Percentiles rank a stretch among this genome's conserved stretches.
phyloP scores from a whole-genome alignment of 2,797 vertebrate genomes.

The Ataeniobius toweri region DNA sequence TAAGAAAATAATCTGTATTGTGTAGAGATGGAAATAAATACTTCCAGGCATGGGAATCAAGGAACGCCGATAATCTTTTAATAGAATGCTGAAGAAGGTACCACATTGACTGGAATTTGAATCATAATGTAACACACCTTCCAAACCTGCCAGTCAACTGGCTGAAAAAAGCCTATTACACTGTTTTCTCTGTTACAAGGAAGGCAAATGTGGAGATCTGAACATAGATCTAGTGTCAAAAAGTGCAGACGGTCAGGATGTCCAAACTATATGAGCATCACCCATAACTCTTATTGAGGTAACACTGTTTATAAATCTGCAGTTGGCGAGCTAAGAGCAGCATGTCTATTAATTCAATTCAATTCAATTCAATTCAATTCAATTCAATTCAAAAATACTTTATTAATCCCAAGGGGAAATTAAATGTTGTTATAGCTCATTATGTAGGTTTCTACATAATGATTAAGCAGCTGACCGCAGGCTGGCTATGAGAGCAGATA shows the following conservation, averaged over 20 bases:
- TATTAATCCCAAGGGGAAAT: too few species aligned
- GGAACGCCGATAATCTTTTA: not conserved
- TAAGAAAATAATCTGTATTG: not conserved
- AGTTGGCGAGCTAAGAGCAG: too few species aligned
- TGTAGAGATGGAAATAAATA: not conserved
- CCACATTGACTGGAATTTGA: not conserved
- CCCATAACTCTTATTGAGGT: not conserved
- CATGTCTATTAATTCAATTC: too few species aligned
- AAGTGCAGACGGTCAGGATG: not conserved
- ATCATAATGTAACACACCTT: not conserved
- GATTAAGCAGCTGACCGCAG: too few species aligned
- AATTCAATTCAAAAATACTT: too few species aligned
- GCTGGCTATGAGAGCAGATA: too few species aligned
- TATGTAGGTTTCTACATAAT: too few species aligned
- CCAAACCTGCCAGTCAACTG: not conserved
- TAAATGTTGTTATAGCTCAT: too few species aligned
- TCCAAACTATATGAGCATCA: not conserved
- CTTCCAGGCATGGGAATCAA: not conserved
- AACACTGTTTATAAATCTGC: not conserved
- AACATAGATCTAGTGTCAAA: not conserved
- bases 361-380: too few species aligned
- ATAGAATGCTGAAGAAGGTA: not conserved
- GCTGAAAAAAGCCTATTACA: not conserved
- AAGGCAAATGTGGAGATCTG: not conserved
- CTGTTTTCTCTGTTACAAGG: too few species aligned